Conservation (phyloP, 2,888 invertebrate genomes). For the Chironomus riparius region DNA sequence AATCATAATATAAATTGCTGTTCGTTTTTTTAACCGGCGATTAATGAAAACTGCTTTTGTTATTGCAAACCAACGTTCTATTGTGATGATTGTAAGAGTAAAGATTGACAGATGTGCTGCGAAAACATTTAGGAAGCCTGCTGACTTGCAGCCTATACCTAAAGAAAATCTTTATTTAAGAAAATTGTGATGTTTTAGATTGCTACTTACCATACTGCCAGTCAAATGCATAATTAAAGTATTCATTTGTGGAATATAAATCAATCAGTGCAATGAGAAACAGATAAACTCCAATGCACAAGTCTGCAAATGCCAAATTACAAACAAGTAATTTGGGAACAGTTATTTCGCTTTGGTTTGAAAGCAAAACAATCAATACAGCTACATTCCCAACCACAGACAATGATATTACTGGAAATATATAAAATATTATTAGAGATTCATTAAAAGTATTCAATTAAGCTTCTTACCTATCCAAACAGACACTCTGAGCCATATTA, state of each 20-base stretch:
- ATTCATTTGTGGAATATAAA: slow-evolving; percentile 70
- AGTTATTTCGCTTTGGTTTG: slow-evolving; percentile 48
- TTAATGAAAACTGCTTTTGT: slow-evolving; percentile 76
- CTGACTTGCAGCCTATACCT: slow-evolving; percentile 73
- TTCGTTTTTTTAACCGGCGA: slow-evolving; percentile 61
- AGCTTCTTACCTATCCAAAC: slow-evolving; percentile 62
- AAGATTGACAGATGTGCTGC: slow-evolving; percentile 80
- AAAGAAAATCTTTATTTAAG: background rate
- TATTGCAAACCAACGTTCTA: slow-evolving; percentile 78
- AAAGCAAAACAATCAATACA: slow-evolving; percentile 66
- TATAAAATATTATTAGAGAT: background rate
- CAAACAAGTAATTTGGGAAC: slow-evolving; percentile 67
- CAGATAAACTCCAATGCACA: slow-evolving; percentile 78
- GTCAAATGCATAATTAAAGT: slow-evolving; percentile 82
- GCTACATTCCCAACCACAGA: slow-evolving; percentile 77
- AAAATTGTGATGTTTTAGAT: too few relatives aligned
- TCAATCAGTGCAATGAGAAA: slow-evolving; percentile 77
- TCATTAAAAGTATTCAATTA: too few relatives aligned
- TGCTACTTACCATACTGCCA: slow-evolving; percentile 65
- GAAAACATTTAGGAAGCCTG: slow-evolving; percentile 82
- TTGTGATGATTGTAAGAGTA: slow-evolving; percentile 74
- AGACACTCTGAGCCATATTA: slow-evolving; percentile 63
- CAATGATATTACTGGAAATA: slow-evolving; percentile 56
- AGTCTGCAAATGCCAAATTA: slow-evolving; percentile 80
- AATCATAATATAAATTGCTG: slow-evolving; percentile 67